Base-by-base conservation (phyloP, 2,797 vertebrate genomes). In the Pangasius sanitwongsei region DNA sequence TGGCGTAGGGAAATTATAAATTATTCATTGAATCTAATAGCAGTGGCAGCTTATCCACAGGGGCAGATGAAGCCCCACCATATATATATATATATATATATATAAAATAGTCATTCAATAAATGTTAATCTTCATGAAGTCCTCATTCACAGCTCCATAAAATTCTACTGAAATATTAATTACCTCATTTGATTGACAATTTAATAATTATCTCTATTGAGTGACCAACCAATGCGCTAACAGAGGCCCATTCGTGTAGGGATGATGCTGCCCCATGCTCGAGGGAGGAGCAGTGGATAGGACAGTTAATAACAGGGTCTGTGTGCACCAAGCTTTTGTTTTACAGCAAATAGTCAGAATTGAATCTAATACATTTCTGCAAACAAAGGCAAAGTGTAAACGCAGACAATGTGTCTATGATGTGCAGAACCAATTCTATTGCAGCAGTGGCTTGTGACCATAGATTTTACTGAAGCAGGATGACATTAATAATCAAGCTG, bases 401-500 rank as follows among this genome's bases (percentile, higher is more conserved):
- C 18, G 5, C 6, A 1, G 6, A 72, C 15, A 2, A 8, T 15
- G 37, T 75, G 37, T 44, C 70, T 11, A 44, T 44, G 41, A 74
- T 74, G 9, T 8, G 25, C 70, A 4, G 18, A 44, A 74, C 20
- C 70, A 41, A 11, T 44, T 44, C 37, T 72, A 9, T 15, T 74
- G 31, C 20, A 44, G 72, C 37, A 44, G 69, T 37, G 69, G 34
- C 34, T 70, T 25, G 20, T 74, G 37, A 4, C 70, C 37, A 44
- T 23, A 44, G 18, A 74, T 74, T 25, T 74, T 9, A 74, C 0
- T 44, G 37, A 41, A 23, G 72, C 23, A 48, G 9, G 23, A 75
- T 75, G 72, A 75, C 72, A 75, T 28, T 75, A 48, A 77, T 77
- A 77, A 50, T 48, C 74, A 77, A 50, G 74, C 44, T 50, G 44